Evolutionary conservation across 2,797 vertebrate species (phyloP).

Genomic region (Octomys mimax): DNA sequence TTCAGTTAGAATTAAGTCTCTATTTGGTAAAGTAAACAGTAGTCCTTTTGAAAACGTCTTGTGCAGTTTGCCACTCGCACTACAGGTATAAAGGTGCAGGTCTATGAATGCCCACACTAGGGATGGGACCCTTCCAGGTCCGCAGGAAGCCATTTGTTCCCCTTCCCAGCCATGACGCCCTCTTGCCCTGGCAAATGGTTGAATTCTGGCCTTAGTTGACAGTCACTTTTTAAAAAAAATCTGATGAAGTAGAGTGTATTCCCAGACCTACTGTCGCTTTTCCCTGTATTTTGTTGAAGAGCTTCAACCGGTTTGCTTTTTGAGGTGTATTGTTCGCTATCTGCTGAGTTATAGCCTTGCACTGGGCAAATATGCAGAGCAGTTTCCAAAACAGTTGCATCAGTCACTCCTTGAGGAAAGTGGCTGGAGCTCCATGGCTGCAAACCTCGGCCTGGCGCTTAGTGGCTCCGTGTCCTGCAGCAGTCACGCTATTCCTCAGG

Average conservation of each 20-base stretch:
- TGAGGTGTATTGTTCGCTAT: not conserved
- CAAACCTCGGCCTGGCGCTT: not conserved
- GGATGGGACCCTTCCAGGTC: not conserved
- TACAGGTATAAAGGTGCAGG: too few relatives aligned
- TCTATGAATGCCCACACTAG: not conserved
- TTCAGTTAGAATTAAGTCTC: not conserved
- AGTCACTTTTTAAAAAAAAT: too few relatives aligned
- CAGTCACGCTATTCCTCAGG: too few relatives aligned
- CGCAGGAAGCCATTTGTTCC: not conserved
- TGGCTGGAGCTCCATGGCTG: too few relatives aligned
- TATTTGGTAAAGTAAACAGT: not conserved
- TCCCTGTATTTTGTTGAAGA: not conserved
- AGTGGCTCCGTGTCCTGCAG: not conserved
- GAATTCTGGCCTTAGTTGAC: too few relatives aligned
- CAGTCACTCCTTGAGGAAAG: not conserved
- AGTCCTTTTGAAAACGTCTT: not conserved
- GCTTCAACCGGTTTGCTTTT: fast-evolving
- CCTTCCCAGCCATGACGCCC: not conserved
- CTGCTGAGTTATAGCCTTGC: too few relatives aligned
- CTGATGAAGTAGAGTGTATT: fast-evolving
- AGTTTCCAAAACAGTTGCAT: not conserved
- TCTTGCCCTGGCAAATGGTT: too few relatives aligned
- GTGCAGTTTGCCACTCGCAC: not conserved
- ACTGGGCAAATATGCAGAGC: fast-evolving
- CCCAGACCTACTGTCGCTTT: not conserved